phyloP scores from a whole-genome alignment of 2,113 vertebrate species.

The Tapirus terrestris region DNA sequence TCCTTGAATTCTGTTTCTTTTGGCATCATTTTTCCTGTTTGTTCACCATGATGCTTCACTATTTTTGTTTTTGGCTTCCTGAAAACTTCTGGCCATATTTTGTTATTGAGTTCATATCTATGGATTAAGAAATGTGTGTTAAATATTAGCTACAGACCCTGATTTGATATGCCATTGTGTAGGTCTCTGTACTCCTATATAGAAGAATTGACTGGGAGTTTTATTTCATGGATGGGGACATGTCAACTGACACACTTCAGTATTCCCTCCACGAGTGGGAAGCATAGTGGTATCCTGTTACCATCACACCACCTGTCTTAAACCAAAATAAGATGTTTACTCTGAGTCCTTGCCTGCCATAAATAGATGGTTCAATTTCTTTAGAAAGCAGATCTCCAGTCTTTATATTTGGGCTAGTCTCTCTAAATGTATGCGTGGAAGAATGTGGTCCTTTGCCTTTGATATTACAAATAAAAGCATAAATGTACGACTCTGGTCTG shows the following conservation, averaged over 20 bases:
- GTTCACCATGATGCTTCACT: background rate
- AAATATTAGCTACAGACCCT: background rate
- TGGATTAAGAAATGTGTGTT: background rate
- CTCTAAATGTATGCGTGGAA: background rate
- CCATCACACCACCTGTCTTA: background rate
- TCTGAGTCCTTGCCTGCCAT: background rate
- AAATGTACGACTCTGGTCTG: background rate
- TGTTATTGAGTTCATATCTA: background rate
- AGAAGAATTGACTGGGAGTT: background rate
- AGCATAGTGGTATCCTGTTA: background rate
- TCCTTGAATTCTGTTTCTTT: background rate
- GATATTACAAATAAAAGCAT: background rate
- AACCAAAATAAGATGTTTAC: background rate
- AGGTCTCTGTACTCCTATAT: background rate
- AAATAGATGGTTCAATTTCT: background rate
- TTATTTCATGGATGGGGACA: background rate
- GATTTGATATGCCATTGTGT: background rate
- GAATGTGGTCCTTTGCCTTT: background rate
- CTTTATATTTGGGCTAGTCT: background rate
- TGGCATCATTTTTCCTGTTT: background rate
- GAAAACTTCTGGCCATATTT: background rate
- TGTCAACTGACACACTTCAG: background rate
- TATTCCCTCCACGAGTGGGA: background rate
- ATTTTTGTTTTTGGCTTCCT: background rate
- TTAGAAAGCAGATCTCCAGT: background rate